phyloP scores from a whole-genome alignment of 2,113 vertebrate species.

The Felis catus region DNA sequence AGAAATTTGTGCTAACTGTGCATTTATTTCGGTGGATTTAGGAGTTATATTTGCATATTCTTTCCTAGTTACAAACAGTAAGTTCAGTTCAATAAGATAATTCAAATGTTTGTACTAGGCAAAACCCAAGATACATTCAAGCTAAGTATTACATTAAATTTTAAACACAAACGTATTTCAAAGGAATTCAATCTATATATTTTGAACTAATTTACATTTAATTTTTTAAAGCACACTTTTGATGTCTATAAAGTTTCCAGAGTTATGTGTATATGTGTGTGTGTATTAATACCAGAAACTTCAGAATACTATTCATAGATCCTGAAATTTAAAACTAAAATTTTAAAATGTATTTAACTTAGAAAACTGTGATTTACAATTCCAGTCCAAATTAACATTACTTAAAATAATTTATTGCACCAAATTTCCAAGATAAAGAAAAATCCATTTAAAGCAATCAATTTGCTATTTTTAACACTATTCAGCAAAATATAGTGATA shows the following conservation, averaged over 20 bases:
- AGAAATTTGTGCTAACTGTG: background rate
- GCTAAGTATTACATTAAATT: conserved; percentile 18
- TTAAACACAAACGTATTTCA: conserved; percentile 55
- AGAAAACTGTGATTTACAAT: conserved; percentile 51
- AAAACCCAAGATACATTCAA: conserved; percentile 24
- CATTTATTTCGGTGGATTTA: background rate
- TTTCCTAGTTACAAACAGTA: background rate
- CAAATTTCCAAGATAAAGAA: conserved; percentile 52
- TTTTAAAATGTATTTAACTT: conserved; percentile 29
- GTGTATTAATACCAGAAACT: conserved; percentile 5
- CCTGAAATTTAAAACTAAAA: conserved; percentile 42
- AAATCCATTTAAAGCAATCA: conserved; percentile 66
- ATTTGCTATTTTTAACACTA: conserved; percentile 65
- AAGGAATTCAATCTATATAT: conserved; percentile 20
- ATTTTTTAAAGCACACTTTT: conserved; percentile 30
- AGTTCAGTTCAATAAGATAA: background rate
- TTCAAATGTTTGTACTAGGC: conserved; percentile 4
- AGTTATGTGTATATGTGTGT: background rate
- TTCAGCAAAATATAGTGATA: conserved; percentile 60
- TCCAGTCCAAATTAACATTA: conserved; percentile 50
- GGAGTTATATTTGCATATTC: background rate
- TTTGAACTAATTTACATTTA: background rate
- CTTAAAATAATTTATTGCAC: conserved; percentile 63
- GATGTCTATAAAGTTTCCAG: background rate
- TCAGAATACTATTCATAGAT: background rate